These are phyloP conservation scores for Mystacornis crossleyi DNA, from an alignment of 2,113 vertebrate species.

Conservation along the genomic window DNA sequence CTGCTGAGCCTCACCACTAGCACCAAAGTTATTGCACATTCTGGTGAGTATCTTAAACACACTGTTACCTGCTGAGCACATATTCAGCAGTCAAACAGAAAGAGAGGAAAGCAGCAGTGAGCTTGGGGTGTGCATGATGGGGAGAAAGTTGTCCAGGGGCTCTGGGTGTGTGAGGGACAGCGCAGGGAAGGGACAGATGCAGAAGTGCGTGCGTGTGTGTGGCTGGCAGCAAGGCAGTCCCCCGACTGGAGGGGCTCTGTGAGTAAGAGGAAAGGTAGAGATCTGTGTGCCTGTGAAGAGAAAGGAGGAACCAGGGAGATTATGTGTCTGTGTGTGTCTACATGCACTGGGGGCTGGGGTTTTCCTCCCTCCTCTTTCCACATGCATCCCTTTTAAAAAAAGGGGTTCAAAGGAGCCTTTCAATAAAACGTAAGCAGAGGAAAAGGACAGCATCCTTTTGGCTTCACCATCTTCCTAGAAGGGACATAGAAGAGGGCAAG, in stretches of 20 bases:
- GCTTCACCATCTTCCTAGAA: not conserved
- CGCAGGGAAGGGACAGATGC: rapidly evolving
- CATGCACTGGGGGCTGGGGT: not conserved
- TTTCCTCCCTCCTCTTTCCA: not conserved
- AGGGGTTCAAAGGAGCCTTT: not conserved
- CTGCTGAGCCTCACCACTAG: conserved; percentile 27
- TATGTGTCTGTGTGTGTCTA: not conserved
- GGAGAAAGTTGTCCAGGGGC: not conserved
- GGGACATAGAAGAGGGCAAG: not conserved
- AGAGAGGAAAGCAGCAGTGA: not conserved
- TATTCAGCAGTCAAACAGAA: conserved; percentile 3
- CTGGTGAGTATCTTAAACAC: conserved; percentile 18
- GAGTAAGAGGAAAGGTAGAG: not conserved
- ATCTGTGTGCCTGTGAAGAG: not conserved
- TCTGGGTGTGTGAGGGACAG: rapidly evolving
- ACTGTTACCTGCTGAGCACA: conserved; percentile 38
- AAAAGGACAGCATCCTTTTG: not conserved
- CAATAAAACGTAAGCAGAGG: not conserved
- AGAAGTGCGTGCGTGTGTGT: not conserved
- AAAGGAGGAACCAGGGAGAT: not conserved
- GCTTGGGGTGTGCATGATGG: not conserved
- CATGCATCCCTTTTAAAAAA: not conserved
- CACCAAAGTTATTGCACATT: conserved; percentile 59
- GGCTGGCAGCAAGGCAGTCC: not conserved
- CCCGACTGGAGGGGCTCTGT: not conserved